Evolutionary conservation across 2,797 vertebrate species (phyloP), one percentile per base, ranked within the genome.

Genomic region (Neosilurus hyrtlii): DNA sequence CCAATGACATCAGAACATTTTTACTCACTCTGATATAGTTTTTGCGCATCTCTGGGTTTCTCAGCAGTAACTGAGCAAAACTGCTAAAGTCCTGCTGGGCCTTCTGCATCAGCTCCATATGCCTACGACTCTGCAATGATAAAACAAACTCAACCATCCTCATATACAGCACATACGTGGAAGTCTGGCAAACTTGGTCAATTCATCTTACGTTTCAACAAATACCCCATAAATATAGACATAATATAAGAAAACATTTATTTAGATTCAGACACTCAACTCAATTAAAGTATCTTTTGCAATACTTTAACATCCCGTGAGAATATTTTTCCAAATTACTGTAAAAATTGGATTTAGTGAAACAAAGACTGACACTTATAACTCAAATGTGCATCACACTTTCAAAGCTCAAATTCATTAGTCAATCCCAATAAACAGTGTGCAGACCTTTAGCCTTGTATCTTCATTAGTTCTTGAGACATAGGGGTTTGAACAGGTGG

Each of bases 101-200:
- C 84, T 91, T 93, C 85, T 89, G 92, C 93, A 94, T 95, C 2
- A 92, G 86, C 62, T 90, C 89, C 88, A 92, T 91, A 51, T 93
- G 88, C 3, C 26, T 90, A 30, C 84, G 89, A 71, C 75, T 92
- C 94, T 95, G 80, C 9, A 81, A 11, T 78, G 56, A 51, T 12
- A 80, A 66, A 82, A 77, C 20, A 54, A 49, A 18, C 20, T 54
- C 20, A 74, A 43, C 20, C 26, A 56, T 30, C 43, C 2, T 63
- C 18, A 63, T 51, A 14, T 76, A 18, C 70, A 43, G 66, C 11
- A 22, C 30, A n/a, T 14, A 6, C 30, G 24, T 0, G 10, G 22
- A 9, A 52, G 26, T 56, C 16, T 56, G 52, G 57, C 5, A 74
- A 35, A 56, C 9, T 2, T 20, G 52, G 16, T 74, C 6, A 52